A percentile compares a stretch with the other conserved stretches of the same genome.
These are phyloP conservation scores for Mormyrus iriodes DNA, from an alignment of 2,113 vertebrate species.

Conservation along the genomic window DNA sequence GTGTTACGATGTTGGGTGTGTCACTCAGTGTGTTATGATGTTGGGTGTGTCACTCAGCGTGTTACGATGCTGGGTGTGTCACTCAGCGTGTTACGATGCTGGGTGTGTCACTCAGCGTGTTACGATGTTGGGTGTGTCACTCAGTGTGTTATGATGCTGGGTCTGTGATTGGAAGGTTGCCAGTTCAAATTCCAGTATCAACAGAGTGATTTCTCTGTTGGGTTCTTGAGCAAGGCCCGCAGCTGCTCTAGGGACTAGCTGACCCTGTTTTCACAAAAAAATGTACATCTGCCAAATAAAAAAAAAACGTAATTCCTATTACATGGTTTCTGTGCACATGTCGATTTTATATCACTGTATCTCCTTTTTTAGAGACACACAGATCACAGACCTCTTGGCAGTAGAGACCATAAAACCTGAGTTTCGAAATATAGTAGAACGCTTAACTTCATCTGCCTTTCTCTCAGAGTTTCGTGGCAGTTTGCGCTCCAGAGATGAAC, in stretches of 20 bases:
- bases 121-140: neutral
- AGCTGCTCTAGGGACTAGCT: neutral
- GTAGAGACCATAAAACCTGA: neutral
- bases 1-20: no score
- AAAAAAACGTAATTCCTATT: neutral
- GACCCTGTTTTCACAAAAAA: neutral
- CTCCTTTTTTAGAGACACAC: neutral
- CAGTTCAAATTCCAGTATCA: neutral
- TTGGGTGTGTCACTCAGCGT: neutral
- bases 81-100: no score
- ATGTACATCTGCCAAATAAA: neutral
- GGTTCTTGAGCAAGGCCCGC: slow-evolving; percentile 8
- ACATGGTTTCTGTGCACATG: neutral
- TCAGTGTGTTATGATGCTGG: neutral
- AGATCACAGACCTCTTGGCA: neutral
- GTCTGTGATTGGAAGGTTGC: neutral
- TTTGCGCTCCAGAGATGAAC: neutral
- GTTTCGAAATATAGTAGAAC: neutral
- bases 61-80: neutral
- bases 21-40: no score
- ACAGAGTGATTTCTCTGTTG: neutral
- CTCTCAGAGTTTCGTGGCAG: neutral
- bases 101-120: neutral
- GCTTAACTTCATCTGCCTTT: neutral
- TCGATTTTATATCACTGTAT: neutral